Base-by-base conservation (phyloP, 2,113 vertebrate genomes). In the Oplegnathus fasciatus region DNA sequence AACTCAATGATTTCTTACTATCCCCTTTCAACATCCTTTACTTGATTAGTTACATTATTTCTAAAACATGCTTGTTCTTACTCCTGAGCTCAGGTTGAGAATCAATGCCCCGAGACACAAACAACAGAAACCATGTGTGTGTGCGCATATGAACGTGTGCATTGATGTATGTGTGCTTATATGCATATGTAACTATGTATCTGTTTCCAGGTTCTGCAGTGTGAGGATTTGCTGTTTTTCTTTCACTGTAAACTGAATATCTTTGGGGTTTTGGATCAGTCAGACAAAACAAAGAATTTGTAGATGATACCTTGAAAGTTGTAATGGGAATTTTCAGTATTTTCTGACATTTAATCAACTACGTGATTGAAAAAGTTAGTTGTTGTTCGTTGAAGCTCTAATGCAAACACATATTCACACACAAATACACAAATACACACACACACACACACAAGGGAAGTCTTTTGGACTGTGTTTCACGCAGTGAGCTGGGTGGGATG, bases 401-500 rank as follows among this genome's bases (percentile, higher is more conserved):
- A 62, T 4, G 2, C 44, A 17, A 37, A 54, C 11, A 46, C 34
- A 18, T 15, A 65, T 15, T 15, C 74, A 57, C 28, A n/a, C 20
- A 66, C 69, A n/a, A 2, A 55, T 20, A 55, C 61, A 57, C 71
- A 32, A 18, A n/a, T 22, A 64, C 52, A 72, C 40, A n/a, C n/a
- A 42, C 44, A 22, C 52, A n/a, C 6, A 24, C n/a, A 26, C 0
- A 57, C 28, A 40, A 5, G 1, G 30, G 11, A n/a, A 28, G 32
- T 42, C 44, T 26, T 22, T 10, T 34, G n/a, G 13, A 52, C 61
- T 26, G 17, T 55, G 58, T 67, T 24, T 70, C 54, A 52, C 32
- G 52, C n/a, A 61, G 30, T 61, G 15, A 52, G 11, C 42, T 68
- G 61, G 55, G 72, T 58, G 55, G 24, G 44, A 67, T 66, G 64